Conservation (phyloP, 2,797 vertebrate species). For the Lutjanus argentimaculatus region DNA sequence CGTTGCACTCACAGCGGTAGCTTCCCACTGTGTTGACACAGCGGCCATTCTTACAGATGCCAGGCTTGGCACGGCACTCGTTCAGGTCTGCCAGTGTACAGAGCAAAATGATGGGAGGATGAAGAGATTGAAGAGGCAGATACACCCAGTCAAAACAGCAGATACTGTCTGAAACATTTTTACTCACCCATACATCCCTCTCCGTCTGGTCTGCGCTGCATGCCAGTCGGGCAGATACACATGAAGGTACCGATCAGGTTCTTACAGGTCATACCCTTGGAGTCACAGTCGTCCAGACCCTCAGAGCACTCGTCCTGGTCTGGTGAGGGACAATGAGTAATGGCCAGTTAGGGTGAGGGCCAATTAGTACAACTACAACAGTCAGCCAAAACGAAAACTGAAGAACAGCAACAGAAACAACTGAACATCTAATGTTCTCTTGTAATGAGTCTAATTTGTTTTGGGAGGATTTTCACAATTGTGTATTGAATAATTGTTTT, state of each 20-base stretch:
- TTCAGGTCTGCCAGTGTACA: slow-evolving; percentile 89
- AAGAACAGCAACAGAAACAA: no score
- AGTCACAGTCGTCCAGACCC: slow-evolving; percentile 91
- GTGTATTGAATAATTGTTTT: no score
- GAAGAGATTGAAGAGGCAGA: neutral
- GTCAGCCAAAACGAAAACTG: neutral
- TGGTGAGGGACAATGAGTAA: slow-evolving; percentile 61
- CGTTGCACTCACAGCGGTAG: slow-evolving; percentile 93
- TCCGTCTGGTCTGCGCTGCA: slow-evolving; percentile 89
- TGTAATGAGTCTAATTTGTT: no score
- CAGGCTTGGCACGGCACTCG: slow-evolving; percentile 91
- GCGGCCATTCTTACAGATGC: slow-evolving; percentile 93
- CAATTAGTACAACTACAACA: neutral
- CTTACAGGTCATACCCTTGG: slow-evolving; percentile 94
- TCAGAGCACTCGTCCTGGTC: slow-evolving; percentile 95
- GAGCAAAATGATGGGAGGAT: slow-evolving; percentile 24
- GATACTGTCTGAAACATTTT: neutral
- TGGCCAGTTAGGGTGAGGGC: neutral
- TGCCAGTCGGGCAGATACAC: slow-evolving; percentile 93
- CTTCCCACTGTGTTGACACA: slow-evolving; percentile 93
- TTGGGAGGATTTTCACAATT: no score
- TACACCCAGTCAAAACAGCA: slow-evolving; percentile 1
- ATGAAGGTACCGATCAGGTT: slow-evolving; percentile 95
- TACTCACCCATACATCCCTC: slow-evolving; percentile 94
- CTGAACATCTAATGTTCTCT: no score